Evolutionary conservation across 2,113 vertebrate genomes (phyloP).

Genomic region (Nansenia antarctica): DNA sequence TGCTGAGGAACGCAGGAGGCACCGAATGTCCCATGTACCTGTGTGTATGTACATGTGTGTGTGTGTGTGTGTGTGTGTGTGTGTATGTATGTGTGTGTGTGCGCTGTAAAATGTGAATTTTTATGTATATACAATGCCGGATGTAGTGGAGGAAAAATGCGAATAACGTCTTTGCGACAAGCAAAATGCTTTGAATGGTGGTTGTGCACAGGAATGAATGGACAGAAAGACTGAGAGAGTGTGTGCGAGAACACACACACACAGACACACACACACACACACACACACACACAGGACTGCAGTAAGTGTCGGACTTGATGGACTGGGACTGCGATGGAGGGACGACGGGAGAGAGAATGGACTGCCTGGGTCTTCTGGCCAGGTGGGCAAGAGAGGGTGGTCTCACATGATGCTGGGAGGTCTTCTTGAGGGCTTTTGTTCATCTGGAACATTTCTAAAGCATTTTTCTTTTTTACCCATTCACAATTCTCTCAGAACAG

Average conservation of each 20-base stretch:
- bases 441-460: constrained; percentile 1
- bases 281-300: constrained; percentile 29
- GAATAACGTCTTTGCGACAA: constrained; percentile 27
- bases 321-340: constrained; percentile 19
- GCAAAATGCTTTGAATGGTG: constrained; percentile 42
- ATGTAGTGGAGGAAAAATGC: constrained; percentile 7
- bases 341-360: constrained; percentile 30
- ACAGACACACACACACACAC: no score
- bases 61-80: constrained; percentile 15
- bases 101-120: constrained; percentile 28
- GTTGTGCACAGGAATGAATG: constrained; percentile 11
- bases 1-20: constrained; percentile 36
- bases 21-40: constrained; percentile 55
- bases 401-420: constrained; percentile 36
- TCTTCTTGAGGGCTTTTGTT: constrained; percentile 17
- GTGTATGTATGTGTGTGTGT: constrained; percentile 14
- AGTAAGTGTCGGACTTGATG: constrained; percentile 10
- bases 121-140: constrained; percentile 37
- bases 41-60: constrained; percentile 16
- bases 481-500: constrained; percentile 5
- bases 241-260: constrained; percentile 13
- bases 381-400: constrained; percentile 24
- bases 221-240: constrained; percentile 9
- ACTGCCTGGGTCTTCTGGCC: constrained; percentile 29
- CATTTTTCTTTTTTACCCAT: not conserved